phyloP scores from a whole-genome alignment of 2,797 vertebrate species.

The Periparus ater region DNA sequence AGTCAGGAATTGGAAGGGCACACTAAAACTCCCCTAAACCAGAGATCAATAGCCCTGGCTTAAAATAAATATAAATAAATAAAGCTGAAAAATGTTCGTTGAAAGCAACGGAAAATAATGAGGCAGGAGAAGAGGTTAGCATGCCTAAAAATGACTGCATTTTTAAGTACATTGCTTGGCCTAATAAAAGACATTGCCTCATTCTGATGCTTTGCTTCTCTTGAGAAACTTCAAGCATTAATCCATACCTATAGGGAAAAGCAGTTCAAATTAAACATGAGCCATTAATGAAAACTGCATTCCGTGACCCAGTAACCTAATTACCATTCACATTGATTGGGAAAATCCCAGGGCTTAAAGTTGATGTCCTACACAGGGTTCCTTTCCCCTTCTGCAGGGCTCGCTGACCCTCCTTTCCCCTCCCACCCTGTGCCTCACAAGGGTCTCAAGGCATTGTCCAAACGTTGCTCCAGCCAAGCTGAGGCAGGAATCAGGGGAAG shows the following conservation, averaged over 20 bases:
- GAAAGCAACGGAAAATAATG: not conserved
- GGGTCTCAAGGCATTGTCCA: not conserved
- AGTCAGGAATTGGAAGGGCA: constrained; percentile 8
- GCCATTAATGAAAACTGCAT: constrained; percentile 55
- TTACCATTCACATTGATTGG: constrained; percentile 24
- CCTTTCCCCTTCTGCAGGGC: not conserved
- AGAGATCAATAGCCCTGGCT: constrained; percentile 7
- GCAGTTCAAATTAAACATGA: constrained; percentile 58
- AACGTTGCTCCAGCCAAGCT: not conserved
- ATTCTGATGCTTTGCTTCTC: constrained; percentile 39
- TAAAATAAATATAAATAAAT: constrained; percentile 24
- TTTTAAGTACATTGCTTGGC: constrained; percentile 5
- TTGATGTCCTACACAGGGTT: not conserved
- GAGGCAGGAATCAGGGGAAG: not conserved
- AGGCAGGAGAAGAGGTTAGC: not conserved
- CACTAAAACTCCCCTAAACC: not conserved
- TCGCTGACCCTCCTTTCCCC: not conserved
- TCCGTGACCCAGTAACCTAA: constrained; percentile 58
- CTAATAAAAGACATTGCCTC: constrained; percentile 27
- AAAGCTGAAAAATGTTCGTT: not conserved
- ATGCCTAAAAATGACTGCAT: not conserved
- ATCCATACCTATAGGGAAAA: constrained; percentile 52
- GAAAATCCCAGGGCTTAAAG: not conserved
- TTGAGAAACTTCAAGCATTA: constrained; percentile 36
- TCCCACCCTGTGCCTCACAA: not conserved